A percentile compares a stretch with the other conserved stretches of the same genome.
Evolutionary conservation across 2,113 vertebrate genomes (phyloP).

Genomic region (Spea multiplicata): DNA sequence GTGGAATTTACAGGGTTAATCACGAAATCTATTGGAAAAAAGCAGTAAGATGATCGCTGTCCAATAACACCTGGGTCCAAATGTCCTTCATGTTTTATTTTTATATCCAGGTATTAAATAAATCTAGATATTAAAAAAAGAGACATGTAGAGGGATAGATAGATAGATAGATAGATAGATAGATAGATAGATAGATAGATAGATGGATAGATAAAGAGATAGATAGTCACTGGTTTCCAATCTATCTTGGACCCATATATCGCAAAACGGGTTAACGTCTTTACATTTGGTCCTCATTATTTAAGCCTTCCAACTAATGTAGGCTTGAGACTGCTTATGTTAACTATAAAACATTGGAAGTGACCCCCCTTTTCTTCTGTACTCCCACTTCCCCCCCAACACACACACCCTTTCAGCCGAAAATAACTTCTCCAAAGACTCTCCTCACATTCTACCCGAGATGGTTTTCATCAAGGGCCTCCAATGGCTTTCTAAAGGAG

Average conservation of each 20-base stretch:
- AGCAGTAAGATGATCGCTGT: no score
- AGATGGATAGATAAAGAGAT: no score
- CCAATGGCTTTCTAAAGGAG: neutral
- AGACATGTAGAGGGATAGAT: no score
- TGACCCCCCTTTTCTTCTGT: neutral
- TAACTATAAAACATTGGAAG: neutral
- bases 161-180: no score
- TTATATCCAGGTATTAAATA: no score
- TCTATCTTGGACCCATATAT: neutral
- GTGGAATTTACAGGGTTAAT: no score
- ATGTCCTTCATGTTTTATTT: no score
- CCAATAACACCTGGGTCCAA: no score
- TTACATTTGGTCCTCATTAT: conserved; percentile 64
- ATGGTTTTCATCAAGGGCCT: conserved; percentile 40
- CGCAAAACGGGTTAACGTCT: conserved; percentile 26
- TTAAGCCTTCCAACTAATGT: conserved; percentile 29
- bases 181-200: no score
- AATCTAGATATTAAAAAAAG: no score
- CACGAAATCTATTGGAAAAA: no score
- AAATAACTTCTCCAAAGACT: conserved; percentile 38
- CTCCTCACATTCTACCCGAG: conserved; percentile 5
- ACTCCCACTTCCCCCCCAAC: conserved; percentile 3
- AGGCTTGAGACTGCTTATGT: conserved; percentile 6
- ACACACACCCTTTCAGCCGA: conserved; percentile 12
- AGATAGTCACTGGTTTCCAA: no score